phyloP scores from a whole-genome alignment of 2,888 invertebrate species.

The Choristoneura rosaceana region DNA sequence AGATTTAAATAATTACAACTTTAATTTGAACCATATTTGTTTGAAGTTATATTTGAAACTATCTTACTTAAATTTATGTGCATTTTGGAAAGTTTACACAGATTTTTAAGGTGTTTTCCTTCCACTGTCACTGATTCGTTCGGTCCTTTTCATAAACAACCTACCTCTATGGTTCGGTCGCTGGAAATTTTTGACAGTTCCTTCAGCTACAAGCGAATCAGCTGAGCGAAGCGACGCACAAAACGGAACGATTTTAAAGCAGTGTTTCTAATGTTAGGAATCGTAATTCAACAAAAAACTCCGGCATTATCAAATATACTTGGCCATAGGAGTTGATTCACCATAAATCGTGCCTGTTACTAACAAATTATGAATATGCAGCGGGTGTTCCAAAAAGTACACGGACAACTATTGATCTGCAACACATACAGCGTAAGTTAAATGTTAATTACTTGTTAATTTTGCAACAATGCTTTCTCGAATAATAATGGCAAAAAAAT shows the following conservation, averaged over 20 bases:
- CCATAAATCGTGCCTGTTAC: background rate
- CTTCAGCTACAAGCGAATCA: background rate
- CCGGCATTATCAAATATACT: background rate
- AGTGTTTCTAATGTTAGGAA: slow-evolving; percentile 1
- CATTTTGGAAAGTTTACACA: background rate
- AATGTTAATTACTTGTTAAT: background rate
- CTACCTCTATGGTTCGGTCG: too few relatives aligned
- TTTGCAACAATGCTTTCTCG: background rate
- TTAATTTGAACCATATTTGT: too few relatives aligned
- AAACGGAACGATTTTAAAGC: background rate
- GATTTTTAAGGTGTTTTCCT: background rate
- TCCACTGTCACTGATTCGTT: too few relatives aligned
- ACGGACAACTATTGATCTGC: slow-evolving; percentile 52
- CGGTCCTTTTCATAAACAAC: too few relatives aligned
- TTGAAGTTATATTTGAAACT: too few relatives aligned
- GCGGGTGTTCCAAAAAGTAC: slow-evolving; percentile 58
- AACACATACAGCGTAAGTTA: slow-evolving; percentile 44
- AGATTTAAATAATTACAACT: too few relatives aligned
- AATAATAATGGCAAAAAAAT: background rate
- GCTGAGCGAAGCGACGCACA: slow-evolving; percentile 1
- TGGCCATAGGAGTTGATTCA: background rate
- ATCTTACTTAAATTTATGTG: background rate
- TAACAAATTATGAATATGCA: slow-evolving; percentile 59
- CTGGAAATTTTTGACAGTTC: background rate
- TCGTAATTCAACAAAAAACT: background rate